These are phyloP conservation scores for Apomyelois bistriatella DNA, from an alignment of 2,888 invertebrate species.

Conservation along the genomic window DNA sequence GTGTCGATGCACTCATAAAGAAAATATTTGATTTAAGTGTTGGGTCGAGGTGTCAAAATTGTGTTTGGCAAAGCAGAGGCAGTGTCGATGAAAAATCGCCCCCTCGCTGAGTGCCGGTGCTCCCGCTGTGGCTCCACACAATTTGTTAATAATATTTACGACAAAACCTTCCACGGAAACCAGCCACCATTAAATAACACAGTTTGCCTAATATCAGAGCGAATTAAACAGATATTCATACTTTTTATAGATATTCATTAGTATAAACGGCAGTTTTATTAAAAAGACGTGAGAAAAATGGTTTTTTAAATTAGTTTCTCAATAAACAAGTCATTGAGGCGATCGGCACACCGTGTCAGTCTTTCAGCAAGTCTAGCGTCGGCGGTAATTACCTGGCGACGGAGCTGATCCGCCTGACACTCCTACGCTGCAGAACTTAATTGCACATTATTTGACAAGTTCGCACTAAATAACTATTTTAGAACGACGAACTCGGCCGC, in stretches of 20 bases:
- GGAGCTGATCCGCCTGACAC: constrained; percentile 38
- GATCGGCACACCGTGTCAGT: constrained; percentile 51
- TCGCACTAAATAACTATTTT: constrained; percentile 47
- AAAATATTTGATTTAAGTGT: constrained; percentile 66
- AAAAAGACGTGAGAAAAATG: constrained; percentile 40
- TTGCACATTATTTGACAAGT: constrained; percentile 59
- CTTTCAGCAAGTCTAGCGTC: constrained; percentile 57
- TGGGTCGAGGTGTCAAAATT: constrained; percentile 75
- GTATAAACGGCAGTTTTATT: constrained; percentile 43
- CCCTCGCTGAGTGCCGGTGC: constrained; percentile 67
- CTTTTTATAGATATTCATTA: too few species aligned
- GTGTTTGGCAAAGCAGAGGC: constrained; percentile 70
- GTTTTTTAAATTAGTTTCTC: constrained; percentile 42
- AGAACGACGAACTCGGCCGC: constrained; percentile 39
- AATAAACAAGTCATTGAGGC: constrained; percentile 63
- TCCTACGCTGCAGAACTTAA: constrained; percentile 46
- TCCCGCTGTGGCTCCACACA: constrained; percentile 69
- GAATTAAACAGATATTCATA: constrained; percentile 51
- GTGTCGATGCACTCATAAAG: constrained; percentile 63
- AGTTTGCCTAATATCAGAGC: constrained; percentile 45
- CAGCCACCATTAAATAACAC: constrained; percentile 57
- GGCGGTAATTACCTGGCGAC: constrained; percentile 64
- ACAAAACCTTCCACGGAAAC: constrained; percentile 64
- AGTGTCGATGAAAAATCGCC: constrained; percentile 73
- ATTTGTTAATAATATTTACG: constrained; percentile 75